A percentile compares a stretch with the other conserved stretches of the same genome.
Evolutionary conservation across 2,113 vertebrate species (phyloP).

Genomic region (Larimichthys polyactis): DNA sequence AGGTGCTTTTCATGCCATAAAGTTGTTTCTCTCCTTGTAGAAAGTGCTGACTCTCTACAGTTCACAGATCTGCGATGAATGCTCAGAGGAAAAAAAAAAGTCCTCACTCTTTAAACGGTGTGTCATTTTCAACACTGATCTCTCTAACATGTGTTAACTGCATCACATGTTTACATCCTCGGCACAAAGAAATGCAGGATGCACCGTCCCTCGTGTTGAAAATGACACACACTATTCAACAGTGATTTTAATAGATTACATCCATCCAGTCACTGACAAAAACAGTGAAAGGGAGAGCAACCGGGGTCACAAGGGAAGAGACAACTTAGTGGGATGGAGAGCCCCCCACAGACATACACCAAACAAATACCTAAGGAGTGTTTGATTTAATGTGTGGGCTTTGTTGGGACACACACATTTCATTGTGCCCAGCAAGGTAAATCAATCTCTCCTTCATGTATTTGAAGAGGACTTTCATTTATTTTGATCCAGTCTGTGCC

Average conservation of each 20-base stretch:
- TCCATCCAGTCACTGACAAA: conserved; percentile 44
- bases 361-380: conserved; percentile 77
- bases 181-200: conserved; percentile 18
- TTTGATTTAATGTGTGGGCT: conserved; percentile 68
- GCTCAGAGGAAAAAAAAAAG: neutral
- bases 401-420: conserved; percentile 18
- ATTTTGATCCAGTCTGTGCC: conserved; percentile 79
- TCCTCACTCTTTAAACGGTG: conserved; percentile 31
- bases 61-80: conserved; percentile 49
- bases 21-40: conserved; percentile 60
- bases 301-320: conserved; percentile 50
- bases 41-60: conserved; percentile 40
- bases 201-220: conserved; percentile 37
- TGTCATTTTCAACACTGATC: conserved; percentile 57
- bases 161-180: conserved; percentile 19
- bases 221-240: conserved; percentile 47
- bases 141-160: conserved; percentile 20
- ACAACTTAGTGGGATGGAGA: conserved; percentile 71
- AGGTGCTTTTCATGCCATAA: conserved; percentile 77
- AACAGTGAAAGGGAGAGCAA: conserved; percentile 50
- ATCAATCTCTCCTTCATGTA: conserved; percentile 77
- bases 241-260: conserved; percentile 25
- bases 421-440: conserved; percentile 58
- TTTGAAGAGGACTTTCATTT: conserved; percentile 74
- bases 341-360: conserved; percentile 70